phyloP scores from a whole-genome alignment of 2,888 invertebrate genomes.

The Sclerodermus sp. region DNA sequence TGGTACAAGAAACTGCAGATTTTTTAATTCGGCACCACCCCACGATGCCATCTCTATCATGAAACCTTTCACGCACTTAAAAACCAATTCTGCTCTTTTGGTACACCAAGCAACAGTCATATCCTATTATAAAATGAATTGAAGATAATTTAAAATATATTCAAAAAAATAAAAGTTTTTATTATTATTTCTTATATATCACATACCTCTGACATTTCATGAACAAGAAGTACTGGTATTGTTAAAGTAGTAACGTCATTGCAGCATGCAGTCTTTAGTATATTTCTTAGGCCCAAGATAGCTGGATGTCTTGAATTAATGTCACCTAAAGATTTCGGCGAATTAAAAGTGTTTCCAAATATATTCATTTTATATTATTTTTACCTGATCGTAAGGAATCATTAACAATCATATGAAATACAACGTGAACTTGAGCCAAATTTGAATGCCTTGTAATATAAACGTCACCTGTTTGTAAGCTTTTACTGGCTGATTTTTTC shows the following conservation, averaged over 20 bases:
- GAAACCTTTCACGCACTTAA: conserved; percentile 99
- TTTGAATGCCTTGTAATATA: conserved; percentile 89
- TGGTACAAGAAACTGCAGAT: conserved; percentile 83
- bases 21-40: conserved; percentile 88
- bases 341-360: background rate
- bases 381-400: conserved; percentile 66
- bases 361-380: conserved; percentile 7
- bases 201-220: conserved; percentile 89
- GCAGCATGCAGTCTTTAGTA: conserved; percentile 91
- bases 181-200: background rate
- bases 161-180: conserved; percentile 2
- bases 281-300: conserved; percentile 91
- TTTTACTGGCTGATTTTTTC: conserved; percentile 60
- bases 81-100: conserved; percentile 92
- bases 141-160: background rate
- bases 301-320: conserved; percentile 95
- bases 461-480: conserved; percentile 81
- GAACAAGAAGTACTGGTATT: conserved; percentile 87
- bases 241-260: conserved; percentile 92
- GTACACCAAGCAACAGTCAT: conserved; percentile 97
- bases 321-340: conserved; percentile 66
- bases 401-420: conserved; percentile 94
- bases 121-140: conserved; percentile 62
- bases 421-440: conserved; percentile 89
- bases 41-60: conserved; percentile 97